Percentiles rank a stretch among this genome's conserved stretches.
Evolutionary conservation across 2,797 vertebrate genomes (phyloP).

Genomic region (Acanthurus tractus): DNA sequence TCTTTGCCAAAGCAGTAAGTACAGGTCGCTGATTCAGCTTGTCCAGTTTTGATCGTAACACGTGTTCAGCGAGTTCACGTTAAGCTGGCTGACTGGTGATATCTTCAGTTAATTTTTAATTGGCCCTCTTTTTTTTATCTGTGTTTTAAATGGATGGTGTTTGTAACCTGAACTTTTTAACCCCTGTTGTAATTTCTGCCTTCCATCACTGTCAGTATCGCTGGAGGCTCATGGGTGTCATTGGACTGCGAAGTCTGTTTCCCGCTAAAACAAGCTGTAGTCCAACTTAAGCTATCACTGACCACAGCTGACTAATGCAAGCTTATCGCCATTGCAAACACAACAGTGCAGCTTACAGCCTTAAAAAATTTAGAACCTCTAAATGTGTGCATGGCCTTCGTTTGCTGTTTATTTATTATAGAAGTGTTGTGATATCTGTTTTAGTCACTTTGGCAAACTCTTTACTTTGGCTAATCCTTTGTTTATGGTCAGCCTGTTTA

Average conservation of each 20-base stretch:
- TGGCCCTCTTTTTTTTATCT: constrained; percentile 7
- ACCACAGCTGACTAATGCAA: constrained; percentile 20
- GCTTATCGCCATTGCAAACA: constrained; percentile 38
- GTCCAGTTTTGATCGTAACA: not conserved
- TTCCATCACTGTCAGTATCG: constrained; percentile 67
- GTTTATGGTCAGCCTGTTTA: constrained; percentile 72
- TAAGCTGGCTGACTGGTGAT: not conserved
- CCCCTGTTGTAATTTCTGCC: constrained; percentile 41
- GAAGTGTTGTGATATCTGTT: constrained; percentile 55
- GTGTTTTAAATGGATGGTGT: constrained; percentile 34
- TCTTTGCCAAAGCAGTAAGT: constrained; percentile 99
- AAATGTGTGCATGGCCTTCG: constrained; percentile 27
- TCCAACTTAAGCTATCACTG: constrained; percentile 32
- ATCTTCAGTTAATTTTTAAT: not conserved
- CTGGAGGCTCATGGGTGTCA: constrained; percentile 62
- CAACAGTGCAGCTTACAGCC: not conserved
- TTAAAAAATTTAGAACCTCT: not conserved
- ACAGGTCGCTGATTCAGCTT: not conserved
- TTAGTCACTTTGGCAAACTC: constrained; percentile 60
- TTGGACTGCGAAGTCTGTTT: constrained; percentile 53
- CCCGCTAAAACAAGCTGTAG: constrained; percentile 57
- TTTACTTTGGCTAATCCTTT: constrained; percentile 49
- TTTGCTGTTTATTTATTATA: constrained; percentile 54
- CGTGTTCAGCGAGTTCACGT: not conserved
- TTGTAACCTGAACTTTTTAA: constrained; percentile 39